Base-by-base conservation (phyloP, 2,888 invertebrate genomes). In the Eurois occulta region DNA sequence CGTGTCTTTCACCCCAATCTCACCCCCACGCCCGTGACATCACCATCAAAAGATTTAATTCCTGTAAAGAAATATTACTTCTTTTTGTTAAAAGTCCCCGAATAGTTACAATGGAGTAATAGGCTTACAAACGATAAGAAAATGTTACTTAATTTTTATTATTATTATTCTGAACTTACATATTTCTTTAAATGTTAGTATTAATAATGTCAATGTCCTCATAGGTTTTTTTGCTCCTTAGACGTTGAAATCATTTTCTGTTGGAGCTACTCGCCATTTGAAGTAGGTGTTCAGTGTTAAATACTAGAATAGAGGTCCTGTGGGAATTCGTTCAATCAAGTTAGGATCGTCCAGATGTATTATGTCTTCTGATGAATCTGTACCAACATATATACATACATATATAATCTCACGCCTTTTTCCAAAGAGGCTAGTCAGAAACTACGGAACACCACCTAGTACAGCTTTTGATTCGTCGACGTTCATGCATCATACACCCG, bases 11-110 rank as follows among this genome's bases (percentile, higher is more conserved):
- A n/a, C 62, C 83, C 67, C 67, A 43, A 10, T 32, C 21, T 43
- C 72, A 24, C 43, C 43, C 66, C 52, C 76, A 65, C 18, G 48
- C 35, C 67, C 66, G 55, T 68, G 62, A 41, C 46, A 70, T 66
- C 67, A 43, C 60, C 72, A 68, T 77, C 78, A 78, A 80, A 77
- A 72, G 75, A 82, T 86, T 84, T 80, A 77, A 86, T 82, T 78
- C 70, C 76, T 78, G 32, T 81, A 62, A 73, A 78, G 70, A 73
- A 82, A 86, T 78, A 80, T 80, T 75, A 72, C 70, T 79, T 75
- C 1, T 77, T 60, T 76, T 75, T 71, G 55, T 65, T 60, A 13
- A 64, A 72, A 43, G 41, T 24, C 55, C 41, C 38, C 41, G 13
- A 52, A 11, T 62, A 69, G 28, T 64, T 48, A 80, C 68, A 75